Evolutionary conservation across 2,888 invertebrate species (phyloP).

Genomic region (Caradrina kadenii): DNA sequence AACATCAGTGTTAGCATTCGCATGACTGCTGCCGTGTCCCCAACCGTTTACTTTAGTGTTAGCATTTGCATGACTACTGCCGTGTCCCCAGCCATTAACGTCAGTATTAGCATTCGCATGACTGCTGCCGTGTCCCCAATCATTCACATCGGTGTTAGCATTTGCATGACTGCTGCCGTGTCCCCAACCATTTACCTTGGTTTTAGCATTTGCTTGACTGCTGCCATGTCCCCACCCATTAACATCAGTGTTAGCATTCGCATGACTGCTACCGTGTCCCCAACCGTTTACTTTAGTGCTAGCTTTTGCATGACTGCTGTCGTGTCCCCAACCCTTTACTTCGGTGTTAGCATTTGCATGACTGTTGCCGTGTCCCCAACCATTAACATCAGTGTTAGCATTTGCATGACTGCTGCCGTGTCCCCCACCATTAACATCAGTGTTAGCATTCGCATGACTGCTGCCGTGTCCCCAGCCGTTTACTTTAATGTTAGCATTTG

Average conservation of each 20-base stretch:
- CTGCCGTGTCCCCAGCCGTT: not conserved
- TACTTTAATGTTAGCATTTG: not conserved
- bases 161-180: not conserved
- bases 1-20: fast-evolving
- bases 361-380: not conserved
- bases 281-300: not conserved
- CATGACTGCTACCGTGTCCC: not conserved
- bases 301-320: not conserved
- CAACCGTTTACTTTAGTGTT: not conserved
- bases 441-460: not conserved
- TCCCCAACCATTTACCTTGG: not conserved
- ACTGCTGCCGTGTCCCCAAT: not conserved
- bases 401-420: not conserved
- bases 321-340: not conserved
- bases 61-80: not conserved
- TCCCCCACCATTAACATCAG: not conserved
- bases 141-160: not conserved
- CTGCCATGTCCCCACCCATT: not conserved
- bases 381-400: not conserved
- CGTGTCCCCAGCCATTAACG: not conserved
- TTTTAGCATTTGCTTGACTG: not conserved
- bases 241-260: fast-evolving
- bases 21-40: not conserved
- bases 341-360: not conserved
- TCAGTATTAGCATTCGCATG: not conserved